These are phyloP conservation scores for Tachina fera DNA, from an alignment of 2,888 invertebrate genomes.

Conservation along the genomic window DNA sequence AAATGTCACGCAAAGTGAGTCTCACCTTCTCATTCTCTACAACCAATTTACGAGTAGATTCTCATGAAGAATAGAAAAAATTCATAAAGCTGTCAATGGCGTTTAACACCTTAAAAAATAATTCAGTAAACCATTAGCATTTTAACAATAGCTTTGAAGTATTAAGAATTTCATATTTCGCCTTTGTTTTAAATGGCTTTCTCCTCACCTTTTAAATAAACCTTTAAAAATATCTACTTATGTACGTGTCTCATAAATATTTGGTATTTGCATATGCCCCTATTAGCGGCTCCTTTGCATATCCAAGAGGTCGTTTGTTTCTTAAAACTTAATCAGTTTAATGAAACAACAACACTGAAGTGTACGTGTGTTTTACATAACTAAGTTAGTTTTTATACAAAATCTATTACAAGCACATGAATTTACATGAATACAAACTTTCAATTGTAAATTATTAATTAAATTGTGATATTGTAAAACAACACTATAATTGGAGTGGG, in stretches of 20 bases:
- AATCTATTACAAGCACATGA: neutral
- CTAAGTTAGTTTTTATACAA: slow-evolving; percentile 33
- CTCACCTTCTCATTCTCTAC: too few relatives aligned
- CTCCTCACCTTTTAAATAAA: neutral
- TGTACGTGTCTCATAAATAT: neutral
- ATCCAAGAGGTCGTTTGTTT: slow-evolving; percentile 42
- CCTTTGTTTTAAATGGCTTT: neutral
- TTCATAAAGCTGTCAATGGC: too few relatives aligned
- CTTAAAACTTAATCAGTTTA: slow-evolving; percentile 52
- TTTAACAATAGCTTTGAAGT: neutral
- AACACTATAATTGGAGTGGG: neutral
- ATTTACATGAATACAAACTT: neutral
- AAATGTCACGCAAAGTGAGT: too few relatives aligned
- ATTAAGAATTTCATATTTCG: neutral
- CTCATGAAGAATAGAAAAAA: too few relatives aligned
- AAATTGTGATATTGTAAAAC: neutral
- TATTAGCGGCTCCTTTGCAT: slow-evolving; percentile 8
- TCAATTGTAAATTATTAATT: neutral
- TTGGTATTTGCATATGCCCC: neutral
- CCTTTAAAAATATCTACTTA: slow-evolving; percentile 3
- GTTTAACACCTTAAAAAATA: too few relatives aligned
- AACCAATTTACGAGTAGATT: too few relatives aligned
- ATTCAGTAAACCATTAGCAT: too few relatives aligned
- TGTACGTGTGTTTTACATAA: slow-evolving; percentile 38
- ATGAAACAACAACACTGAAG: slow-evolving; percentile 21